Base-by-base conservation (phyloP, 2,888 invertebrate species). In the Drosophila neonasuta region DNA sequence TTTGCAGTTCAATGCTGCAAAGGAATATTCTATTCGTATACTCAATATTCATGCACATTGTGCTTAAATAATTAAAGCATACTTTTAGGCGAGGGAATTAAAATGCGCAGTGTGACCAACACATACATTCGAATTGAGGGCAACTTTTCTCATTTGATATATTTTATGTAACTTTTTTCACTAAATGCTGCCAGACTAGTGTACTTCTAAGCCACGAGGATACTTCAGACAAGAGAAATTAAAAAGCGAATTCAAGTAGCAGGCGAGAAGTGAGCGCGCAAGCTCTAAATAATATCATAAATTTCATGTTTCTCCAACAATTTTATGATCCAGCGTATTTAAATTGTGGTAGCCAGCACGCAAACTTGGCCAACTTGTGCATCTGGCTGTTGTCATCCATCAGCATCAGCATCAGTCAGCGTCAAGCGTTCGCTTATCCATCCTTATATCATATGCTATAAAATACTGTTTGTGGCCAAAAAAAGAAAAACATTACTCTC, bases 391-490 rank as follows among this genome's bases (percentile, higher is more conserved):
- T 45, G 74, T 52, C 86, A 81, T 85, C 69, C 86, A 81, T 85
- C 69, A 32, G 32, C 69, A 80, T 85, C 74, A 75, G 77, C 66
- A 72, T 81, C 80, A 72, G 54, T 73, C 73, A 69, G 63, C 49
- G 63, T 73, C 73, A 64, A 51, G 32, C 51, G 24, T 42, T 11
- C 49, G 54, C 50, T 55, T 68, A 61, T 60, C 57, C 41, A 36
- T 39, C 36, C 44, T 48, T 42, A 70, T 45, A 63, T 63, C 49
- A 42, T 34, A 42, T 39, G 6, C 24, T 24, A 24, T 6, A 24
- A 24, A 46, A 36, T 65, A 39, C n/a, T 42, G 34, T 46, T 45
- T 24, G 30, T 36, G 34, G 48, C 58, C 30, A 32, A 55, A 48
- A 55, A 50, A 55, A 55, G 41, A 24, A 24, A 55, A 55, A 50